Evolutionary conservation across 1,140 invertebrate species (phyloP), one percentile per base, ranked within the genome.

Genomic region (Caenorhabditis elegans): DNA sequence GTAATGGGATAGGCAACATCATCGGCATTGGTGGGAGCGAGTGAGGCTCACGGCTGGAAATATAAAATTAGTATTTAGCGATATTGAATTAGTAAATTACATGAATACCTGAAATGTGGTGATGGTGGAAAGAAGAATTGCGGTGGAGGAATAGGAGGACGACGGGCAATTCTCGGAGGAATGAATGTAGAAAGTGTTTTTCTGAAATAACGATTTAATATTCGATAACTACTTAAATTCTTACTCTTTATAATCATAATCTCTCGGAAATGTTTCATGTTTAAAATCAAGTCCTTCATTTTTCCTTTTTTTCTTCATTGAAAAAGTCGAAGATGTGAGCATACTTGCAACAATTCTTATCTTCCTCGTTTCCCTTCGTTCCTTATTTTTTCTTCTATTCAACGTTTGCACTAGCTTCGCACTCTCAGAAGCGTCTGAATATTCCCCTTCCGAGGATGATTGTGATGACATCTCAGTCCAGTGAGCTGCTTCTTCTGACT

Each of bases 381-480:
- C 60, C n/a, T n/a, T 31, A 22, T 70, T 70, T 11, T 39, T 39
- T 10, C 34, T 22, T 31, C 34, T 60, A 6, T 39, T 70, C 34
- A 70, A 39, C 22, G 15, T 70, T 4, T 70, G 34, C 2, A 39
- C 13, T 22, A 39, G 17, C 34, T 13, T 19, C 19, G 60, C 22
- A n/a, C 43, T 11, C 34, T 70, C 60, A 22, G 60, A 70, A 6
- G 60, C 60, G 22, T 70, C 60, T 22, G 60, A 70, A 70, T 70
- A 70, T n/a, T 70, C 60, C 2, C 60, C 60, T 70, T 70, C 60
- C 17, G 60, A 70, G 36, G 60, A 70, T 1, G 60, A 70, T 24
- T 70, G 60, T 19, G 60, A 70, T 22, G 60, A 70, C 60, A 70
- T 22, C 11, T 70, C 60, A 13, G 60, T 70, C 34, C 22, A 10